Base-by-base conservation (phyloP, 1,140 invertebrate species). In the Contarinia nasturtii region DNA sequence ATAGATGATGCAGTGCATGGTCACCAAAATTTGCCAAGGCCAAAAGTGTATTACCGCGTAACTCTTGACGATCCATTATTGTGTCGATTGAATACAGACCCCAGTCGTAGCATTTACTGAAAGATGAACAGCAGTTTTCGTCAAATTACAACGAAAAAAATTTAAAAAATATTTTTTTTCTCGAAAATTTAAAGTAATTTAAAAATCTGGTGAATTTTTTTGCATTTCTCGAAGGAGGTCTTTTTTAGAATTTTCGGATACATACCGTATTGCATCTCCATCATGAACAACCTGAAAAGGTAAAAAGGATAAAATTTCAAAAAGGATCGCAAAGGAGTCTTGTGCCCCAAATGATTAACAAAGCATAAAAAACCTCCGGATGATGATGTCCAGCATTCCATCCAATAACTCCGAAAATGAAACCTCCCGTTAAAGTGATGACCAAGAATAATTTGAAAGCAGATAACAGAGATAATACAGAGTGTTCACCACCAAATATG, bases 231-330 rank as follows among this genome's bases (percentile, higher is more conserved):
- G 27, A 27, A 27, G 10, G 27, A 27, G 10, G 3, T 27, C 27
- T 27, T 27, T 27, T 27, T 27, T 5, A 3, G 27, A 5, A 36
- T 33, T 21, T 21, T 17, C n/a, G n/a, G n/a, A 42, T 19, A 51
- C 42, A 58, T 68, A 76, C 71, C 68, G 66, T 40, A 73, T 58
- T 50, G 70, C 61, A 59, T 89, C 85, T 4, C 85, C 84, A 56
- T 88, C 84, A 54, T 88, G 85, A 58, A 84, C 86, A 46, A 85
- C n/a, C n/a, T n/a, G n/a, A n/a, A n/a, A n/a, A n/a, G n/a, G n/a
- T n/a, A n/a, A n/a, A n/a, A n/a, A n/a, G n/a, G n/a, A n/a, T n/a
- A n/a, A n/a, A n/a, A n/a, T n/a, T n/a, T n/a, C n/a, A n/a, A n/a
- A n/a, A n/a, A n/a, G n/a, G n/a, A n/a, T n/a, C n/a, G n/a, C n/a